Percentiles rank a stretch among this genome's conserved stretches.
Evolutionary conservation across 2,888 invertebrate species (phyloP).

Genomic region (Brachylomia viminalis): DNA sequence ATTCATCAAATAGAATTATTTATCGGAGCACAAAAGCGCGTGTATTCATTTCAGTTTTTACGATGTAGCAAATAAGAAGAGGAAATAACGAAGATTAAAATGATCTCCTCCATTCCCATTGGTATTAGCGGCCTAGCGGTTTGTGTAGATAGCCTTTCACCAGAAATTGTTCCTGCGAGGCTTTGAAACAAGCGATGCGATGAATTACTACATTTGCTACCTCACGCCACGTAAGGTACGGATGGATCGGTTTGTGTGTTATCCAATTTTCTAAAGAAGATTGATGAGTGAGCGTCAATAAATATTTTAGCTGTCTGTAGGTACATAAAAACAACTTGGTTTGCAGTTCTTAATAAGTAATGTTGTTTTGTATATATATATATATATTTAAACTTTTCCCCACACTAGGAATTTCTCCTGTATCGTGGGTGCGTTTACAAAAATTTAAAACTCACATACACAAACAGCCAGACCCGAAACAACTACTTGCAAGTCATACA

Average conservation of each 20-base stretch:
- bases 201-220: conserved; percentile 17
- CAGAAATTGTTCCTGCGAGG: conserved; percentile 57
- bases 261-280: neutral
- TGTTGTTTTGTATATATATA: no score
- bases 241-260: neutral
- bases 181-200: conserved; percentile 39
- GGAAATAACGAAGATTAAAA: conserved; percentile 69
- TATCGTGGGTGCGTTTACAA: no score
- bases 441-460: no score
- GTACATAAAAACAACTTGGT: no score
- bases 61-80: conserved; percentile 59
- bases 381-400: no score
- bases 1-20: conserved; percentile 67
- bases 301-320: no score
- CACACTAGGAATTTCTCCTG: no score
- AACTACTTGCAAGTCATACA: no score
- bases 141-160: conserved; percentile 60
- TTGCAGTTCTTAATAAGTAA: no score
- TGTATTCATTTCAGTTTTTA: conserved; percentile 63
- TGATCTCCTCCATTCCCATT: conserved; percentile 63
- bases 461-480: no score
- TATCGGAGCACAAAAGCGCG: conserved; percentile 56
- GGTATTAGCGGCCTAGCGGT: conserved; percentile 59
- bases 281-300: no score
- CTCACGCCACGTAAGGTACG: neutral